Percentiles rank a stretch among this genome's conserved stretches.
These are phyloP conservation scores for Dinoponera quadriceps DNA, from an alignment of 1,140 invertebrate genomes.

Conservation along the genomic window DNA sequence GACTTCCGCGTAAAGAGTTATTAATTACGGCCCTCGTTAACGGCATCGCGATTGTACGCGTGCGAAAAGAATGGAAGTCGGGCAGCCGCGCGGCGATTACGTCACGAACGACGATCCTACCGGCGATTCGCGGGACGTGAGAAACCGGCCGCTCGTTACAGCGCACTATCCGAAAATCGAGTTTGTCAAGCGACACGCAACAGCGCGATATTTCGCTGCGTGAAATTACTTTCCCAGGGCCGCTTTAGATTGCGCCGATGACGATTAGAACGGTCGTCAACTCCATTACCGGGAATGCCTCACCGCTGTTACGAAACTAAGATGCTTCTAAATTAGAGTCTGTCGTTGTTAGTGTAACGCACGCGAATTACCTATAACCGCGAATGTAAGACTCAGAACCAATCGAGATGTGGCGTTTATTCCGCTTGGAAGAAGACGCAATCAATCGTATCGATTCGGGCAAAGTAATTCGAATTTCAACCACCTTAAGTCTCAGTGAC, in stretches of 20 bases:
- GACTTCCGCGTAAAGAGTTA: conserved; percentile 60
- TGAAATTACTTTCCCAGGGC: conserved; percentile 39
- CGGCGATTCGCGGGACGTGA: conserved; percentile 52
- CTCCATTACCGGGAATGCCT: too few relatives aligned
- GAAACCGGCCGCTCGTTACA: conserved; percentile 35
- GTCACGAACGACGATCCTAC: conserved; percentile 38
- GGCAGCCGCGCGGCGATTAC: conserved; percentile 30
- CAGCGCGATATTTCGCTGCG: not conserved
- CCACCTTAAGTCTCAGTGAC: too few relatives aligned
- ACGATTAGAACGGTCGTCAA: conserved; percentile 11
- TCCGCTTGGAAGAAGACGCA: too few relatives aligned
- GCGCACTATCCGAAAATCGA: conserved; percentile 36
- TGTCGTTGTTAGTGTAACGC: too few relatives aligned
- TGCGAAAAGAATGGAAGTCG: conserved; percentile 55
- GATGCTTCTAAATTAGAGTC: too few relatives aligned
- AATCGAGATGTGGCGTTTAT: too few relatives aligned
- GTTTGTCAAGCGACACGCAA: conserved; percentile 27
- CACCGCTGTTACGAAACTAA: too few relatives aligned
- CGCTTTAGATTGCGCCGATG: conserved; percentile 6
- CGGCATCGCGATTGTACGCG: conserved; percentile 49
- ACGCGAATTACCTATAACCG: too few relatives aligned
- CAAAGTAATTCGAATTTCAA: too few relatives aligned
- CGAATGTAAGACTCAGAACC: too few relatives aligned
- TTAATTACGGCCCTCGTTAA: conserved; percentile 68
- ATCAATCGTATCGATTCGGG: too few relatives aligned